These are phyloP conservation scores for Lepidocyrtoides sp. DNA, from an alignment of 2,888 invertebrate genomes.

Conservation along the genomic window DNA sequence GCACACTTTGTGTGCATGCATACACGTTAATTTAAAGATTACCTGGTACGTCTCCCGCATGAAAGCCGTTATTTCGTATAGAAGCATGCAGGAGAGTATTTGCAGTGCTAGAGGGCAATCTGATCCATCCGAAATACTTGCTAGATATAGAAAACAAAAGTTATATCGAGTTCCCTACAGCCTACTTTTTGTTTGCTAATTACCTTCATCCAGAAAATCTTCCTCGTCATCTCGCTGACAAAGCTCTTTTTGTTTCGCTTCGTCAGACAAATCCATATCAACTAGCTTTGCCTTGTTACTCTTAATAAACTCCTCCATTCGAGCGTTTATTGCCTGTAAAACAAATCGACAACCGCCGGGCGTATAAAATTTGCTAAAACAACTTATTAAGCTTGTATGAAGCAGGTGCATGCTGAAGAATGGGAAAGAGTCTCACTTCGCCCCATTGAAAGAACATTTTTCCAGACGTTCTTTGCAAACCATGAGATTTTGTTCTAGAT, in stretches of 20 bases:
- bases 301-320: conserved; percentile 96
- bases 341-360: no score
- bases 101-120: conserved; percentile 96
- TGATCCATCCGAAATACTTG: conserved; percentile 91
- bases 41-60: conserved; percentile 98
- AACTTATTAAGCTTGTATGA: no score
- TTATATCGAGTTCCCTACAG: neutral
- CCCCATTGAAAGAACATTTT: conserved; percentile 99
- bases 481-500: conserved; percentile 87
- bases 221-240: conserved; percentile 96
- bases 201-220: conserved; percentile 98
- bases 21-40: neutral
- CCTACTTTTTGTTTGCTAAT: conserved; percentile 43
- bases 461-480: conserved; percentile 96
- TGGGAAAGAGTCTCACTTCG: conserved; percentile 89
- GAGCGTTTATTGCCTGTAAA: conserved; percentile 92
- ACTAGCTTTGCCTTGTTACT: conserved; percentile 90
- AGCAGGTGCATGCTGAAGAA: neutral
- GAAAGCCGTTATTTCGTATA: conserved; percentile 99
- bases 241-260: conserved; percentile 92
- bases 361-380: no score
- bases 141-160: conserved; percentile 86
- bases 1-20: neutral
- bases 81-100: conserved; percentile 96
- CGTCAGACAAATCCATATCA: conserved; percentile 88